Percentiles rank a stretch among this genome's conserved stretches.
These are phyloP conservation scores for Periphyllus acericola DNA, from an alignment of 2,888 invertebrate species.

Conservation along the genomic window DNA sequence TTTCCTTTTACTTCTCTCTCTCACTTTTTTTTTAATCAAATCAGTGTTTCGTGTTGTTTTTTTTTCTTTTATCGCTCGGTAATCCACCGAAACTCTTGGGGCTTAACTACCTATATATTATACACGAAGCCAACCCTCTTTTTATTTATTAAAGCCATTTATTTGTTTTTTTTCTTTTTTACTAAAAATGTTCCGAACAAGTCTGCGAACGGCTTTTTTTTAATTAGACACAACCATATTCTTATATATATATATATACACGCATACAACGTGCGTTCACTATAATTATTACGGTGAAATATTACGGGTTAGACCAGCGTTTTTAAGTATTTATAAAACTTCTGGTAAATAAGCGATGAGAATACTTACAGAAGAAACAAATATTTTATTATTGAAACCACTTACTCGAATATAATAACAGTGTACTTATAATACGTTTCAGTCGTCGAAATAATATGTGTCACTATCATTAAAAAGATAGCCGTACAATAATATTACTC, in stretches of 20 bases:
- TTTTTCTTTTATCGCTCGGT: constrained; percentile 20
- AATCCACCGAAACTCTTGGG: constrained; percentile 38
- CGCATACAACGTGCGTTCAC: background rate
- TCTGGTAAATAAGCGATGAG: background rate
- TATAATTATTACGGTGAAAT: constrained; percentile 8
- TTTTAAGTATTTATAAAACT: background rate
- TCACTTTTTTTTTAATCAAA: constrained; percentile 52
- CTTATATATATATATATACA: background rate
- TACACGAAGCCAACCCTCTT: constrained; percentile 26
- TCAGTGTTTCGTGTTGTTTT: constrained; percentile 57
- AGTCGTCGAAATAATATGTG: background rate
- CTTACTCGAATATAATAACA: background rate
- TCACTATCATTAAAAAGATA: background rate
- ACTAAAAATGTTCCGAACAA: background rate
- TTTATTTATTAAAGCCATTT: constrained; percentile 53
- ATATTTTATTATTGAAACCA: background rate
- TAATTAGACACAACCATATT: constrained; percentile 17
- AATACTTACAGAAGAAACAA: background rate
- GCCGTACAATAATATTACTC: background rate
- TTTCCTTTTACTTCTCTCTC: constrained; percentile 13
- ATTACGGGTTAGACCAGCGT: background rate
- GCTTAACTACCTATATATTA: background rate
- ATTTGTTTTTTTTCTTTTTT: constrained; percentile 12
- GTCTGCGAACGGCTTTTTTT: constrained; percentile 4
- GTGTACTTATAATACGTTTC: background rate